Conservation (phyloP, 2,113 vertebrate species). For the Smithornis capensis region DNA sequence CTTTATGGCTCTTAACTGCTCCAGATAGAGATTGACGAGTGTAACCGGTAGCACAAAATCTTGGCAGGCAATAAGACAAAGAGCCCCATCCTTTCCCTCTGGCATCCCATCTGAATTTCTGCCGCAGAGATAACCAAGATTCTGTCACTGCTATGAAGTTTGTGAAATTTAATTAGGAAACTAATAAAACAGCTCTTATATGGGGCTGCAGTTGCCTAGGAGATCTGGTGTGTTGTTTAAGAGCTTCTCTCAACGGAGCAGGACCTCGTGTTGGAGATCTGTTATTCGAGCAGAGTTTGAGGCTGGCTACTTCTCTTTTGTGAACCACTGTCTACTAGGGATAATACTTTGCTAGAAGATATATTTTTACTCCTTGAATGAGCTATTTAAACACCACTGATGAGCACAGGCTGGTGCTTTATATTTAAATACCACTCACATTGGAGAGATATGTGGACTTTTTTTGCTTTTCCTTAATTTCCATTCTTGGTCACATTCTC, state of each 20-base stretch:
- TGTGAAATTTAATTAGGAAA: constrained; percentile 60
- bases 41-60: constrained; percentile 66
- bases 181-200: constrained; percentile 34
- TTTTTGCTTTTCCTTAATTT: background rate
- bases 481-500: background rate
- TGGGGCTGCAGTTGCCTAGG: constrained; percentile 3
- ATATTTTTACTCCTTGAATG: background rate
- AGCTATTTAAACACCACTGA: background rate
- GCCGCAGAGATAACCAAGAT: constrained; percentile 23
- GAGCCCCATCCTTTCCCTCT: constrained; percentile 66
- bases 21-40: constrained; percentile 68
- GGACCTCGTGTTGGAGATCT: background rate
- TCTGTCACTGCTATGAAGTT: constrained; percentile 41
- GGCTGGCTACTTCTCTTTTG: background rate
- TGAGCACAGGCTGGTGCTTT: background rate
- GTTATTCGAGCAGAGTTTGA: background rate
- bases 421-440: background rate
- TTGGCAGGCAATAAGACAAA: constrained; percentile 74
- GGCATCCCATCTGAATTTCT: constrained; percentile 53
- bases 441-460: fast-evolving
- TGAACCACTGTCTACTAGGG: background rate
- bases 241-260: background rate
- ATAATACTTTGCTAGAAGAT: background rate
- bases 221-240: background rate
- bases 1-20: constrained; percentile 75